phyloP scores from a whole-genome alignment of 2,113 vertebrate genomes.

The Picathartes gymnocephalus region DNA sequence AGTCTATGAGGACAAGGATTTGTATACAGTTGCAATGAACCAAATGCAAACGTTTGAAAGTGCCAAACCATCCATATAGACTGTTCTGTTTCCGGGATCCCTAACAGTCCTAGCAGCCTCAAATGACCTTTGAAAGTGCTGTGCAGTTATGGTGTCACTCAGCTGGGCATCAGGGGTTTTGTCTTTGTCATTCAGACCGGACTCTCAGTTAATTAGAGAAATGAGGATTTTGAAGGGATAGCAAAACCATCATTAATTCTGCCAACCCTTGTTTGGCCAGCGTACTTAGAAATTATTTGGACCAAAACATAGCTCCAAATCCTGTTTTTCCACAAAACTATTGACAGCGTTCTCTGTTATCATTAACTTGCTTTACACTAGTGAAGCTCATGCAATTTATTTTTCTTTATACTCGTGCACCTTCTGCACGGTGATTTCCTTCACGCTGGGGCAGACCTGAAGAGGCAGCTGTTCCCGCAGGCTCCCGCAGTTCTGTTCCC shows the following conservation, averaged over 20 bases:
- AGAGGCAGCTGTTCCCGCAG: background rate
- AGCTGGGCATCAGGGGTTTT: background rate
- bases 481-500: accelerated
- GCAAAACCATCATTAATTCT: background rate
- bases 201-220: background rate
- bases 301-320: background rate
- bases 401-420: background rate
- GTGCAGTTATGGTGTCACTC: background rate
- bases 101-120: background rate
- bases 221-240: background rate
- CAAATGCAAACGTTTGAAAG: background rate
- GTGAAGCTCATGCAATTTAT: background rate
- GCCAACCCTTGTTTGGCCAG: background rate
- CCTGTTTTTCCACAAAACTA: background rate
- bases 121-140: background rate
- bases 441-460: background rate
- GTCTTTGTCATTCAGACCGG: background rate
- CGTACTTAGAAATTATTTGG: background rate
- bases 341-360: background rate
- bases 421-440: background rate
- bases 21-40: background rate
- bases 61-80: background rate
- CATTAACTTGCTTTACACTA: background rate
- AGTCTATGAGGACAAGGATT: background rate
- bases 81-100: background rate